Evolutionary conservation across 2,797 vertebrate species (phyloP).

Genomic region (Ceryle rudis): DNA sequence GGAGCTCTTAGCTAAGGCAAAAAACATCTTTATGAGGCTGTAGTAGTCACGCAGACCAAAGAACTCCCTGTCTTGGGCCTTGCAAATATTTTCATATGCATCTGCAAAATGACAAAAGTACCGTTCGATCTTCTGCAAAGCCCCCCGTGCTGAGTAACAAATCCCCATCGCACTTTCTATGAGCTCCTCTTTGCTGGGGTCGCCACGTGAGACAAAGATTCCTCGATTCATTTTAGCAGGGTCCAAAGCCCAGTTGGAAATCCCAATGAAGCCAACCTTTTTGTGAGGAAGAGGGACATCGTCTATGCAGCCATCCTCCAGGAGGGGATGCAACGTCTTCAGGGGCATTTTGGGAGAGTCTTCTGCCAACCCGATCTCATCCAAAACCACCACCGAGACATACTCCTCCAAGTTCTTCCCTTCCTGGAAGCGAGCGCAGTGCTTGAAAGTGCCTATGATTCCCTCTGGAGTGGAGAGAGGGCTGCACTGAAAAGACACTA

Average conservation of each 20-base stretch:
- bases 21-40: conserved; percentile 96
- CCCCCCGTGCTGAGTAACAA: conserved; percentile 85
- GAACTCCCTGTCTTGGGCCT: conserved; percentile 87
- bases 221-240: conserved; percentile 99
- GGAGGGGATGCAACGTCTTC: conserved; percentile 93
- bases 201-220: conserved; percentile 93
- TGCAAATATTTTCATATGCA: conserved; percentile 86
- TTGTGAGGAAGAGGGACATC: conserved; percentile 91
- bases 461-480: conserved; percentile 97
- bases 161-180: conserved; percentile 91
- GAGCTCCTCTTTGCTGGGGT: conserved; percentile 87
- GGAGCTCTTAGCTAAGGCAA: conserved; percentile 82
- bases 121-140: conserved; percentile 84
- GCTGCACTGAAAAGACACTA: conserved; percentile 98
- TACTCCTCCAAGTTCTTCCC: conserved; percentile 92
- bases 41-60: conserved; percentile 97
- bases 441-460: conserved; percentile 94
- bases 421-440: conserved; percentile 96
- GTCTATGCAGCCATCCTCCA: conserved; percentile 97
- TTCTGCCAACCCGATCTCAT: conserved; percentile 96
- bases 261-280: conserved; percentile 96
- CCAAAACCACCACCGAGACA: conserved; percentile 94
- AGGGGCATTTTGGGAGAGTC: conserved; percentile 97
- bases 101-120: conserved; percentile 87
- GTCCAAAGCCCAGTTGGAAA: conserved; percentile 98